Conservation (phyloP, 2,888 invertebrate genomes). For the Heliconius hortense region DNA sequence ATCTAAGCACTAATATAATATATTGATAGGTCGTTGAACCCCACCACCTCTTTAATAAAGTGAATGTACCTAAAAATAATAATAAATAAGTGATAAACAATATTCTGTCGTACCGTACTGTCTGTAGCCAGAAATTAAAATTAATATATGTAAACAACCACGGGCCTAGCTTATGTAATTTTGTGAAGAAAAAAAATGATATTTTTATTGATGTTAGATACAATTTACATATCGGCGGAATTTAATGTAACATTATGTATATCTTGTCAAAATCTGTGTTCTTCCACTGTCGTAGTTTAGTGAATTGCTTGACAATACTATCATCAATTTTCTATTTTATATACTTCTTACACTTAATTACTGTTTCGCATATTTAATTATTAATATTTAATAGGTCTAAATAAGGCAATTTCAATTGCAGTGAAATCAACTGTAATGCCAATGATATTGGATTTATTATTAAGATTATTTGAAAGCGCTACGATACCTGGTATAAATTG, state of each 20-base stretch:
- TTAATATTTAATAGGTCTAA: slow-evolving; percentile 20
- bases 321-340: slow-evolving; percentile 49
- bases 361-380: slow-evolving; percentile 26
- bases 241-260: slow-evolving; percentile 53
- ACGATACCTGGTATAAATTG: slow-evolving; percentile 23
- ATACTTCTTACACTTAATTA: slow-evolving; percentile 29
- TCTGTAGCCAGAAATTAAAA: slow-evolving; percentile 1
- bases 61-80: neutral
- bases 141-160: slow-evolving; percentile 26
- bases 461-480: slow-evolving; percentile 23
- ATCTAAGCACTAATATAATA: neutral
- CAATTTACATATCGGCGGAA: slow-evolving; percentile 70
- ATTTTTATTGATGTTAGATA: slow-evolving; percentile 69
- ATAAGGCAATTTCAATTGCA: slow-evolving; percentile 5
- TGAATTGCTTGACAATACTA: slow-evolving; percentile 72
- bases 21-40: neutral
- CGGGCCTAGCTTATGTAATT: slow-evolving; percentile 47
- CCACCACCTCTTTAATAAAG: neutral
- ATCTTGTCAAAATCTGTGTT: slow-evolving; percentile 71
- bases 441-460: neutral
- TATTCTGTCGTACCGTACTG: slow-evolving; percentile 7
- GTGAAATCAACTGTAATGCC: neutral
- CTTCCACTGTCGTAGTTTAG: slow-evolving; percentile 73
- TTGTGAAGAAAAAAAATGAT: slow-evolving; percentile 42
- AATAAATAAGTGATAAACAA: neutral